Conservation (phyloP, 2,888 invertebrate species). For the Nysson spinosus region DNA sequence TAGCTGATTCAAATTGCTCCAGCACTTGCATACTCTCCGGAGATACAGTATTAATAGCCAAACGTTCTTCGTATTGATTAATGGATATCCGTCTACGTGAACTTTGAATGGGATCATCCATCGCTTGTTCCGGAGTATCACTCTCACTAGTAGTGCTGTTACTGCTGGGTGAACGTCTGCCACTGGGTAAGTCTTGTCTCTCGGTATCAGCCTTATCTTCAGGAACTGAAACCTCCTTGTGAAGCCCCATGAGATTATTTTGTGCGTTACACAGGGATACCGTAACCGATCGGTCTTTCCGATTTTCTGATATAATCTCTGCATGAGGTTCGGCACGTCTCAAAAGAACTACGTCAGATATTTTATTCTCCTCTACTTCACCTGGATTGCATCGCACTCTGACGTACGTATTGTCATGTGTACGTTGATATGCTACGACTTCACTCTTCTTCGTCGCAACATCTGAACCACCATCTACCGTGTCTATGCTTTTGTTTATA, state of each 20-base stretch:
- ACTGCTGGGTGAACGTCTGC: constrained; percentile 44
- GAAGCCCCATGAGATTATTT: constrained; percentile 56
- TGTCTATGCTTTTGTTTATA: constrained; percentile 9
- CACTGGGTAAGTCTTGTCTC: constrained; percentile 66
- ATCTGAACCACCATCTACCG: constrained; percentile 7
- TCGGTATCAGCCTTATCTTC: constrained; percentile 66
- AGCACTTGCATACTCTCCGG: constrained; percentile 66
- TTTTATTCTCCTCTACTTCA: constrained; percentile 32
- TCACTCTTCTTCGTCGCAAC: constrained; percentile 13
- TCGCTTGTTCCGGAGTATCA: constrained; percentile 48
- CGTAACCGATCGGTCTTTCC: constrained; percentile 25
- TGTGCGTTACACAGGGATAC: constrained; percentile 47
- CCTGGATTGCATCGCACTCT: constrained; percentile 23
- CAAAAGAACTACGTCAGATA: constrained; percentile 20
- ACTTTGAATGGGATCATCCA: constrained; percentile 32
- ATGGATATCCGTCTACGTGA: constrained; percentile 28
- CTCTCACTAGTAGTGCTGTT: constrained; percentile 52
- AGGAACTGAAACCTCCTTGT: constrained; percentile 61
- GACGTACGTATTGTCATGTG: constrained; percentile 17
- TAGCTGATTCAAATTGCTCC: constrained; percentile 66
- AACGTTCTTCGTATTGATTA: constrained; percentile 47
- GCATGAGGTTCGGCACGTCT: constrained; percentile 21
- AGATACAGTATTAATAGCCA: constrained; percentile 60
- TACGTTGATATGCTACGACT: constrained; percentile 30
- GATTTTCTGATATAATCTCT: constrained; percentile 31